A percentile compares a stretch with the other conserved stretches of the same genome.
Evolutionary conservation across 2,797 vertebrate species (phyloP).

Genomic region (Phyllotis vaccarum): DNA sequence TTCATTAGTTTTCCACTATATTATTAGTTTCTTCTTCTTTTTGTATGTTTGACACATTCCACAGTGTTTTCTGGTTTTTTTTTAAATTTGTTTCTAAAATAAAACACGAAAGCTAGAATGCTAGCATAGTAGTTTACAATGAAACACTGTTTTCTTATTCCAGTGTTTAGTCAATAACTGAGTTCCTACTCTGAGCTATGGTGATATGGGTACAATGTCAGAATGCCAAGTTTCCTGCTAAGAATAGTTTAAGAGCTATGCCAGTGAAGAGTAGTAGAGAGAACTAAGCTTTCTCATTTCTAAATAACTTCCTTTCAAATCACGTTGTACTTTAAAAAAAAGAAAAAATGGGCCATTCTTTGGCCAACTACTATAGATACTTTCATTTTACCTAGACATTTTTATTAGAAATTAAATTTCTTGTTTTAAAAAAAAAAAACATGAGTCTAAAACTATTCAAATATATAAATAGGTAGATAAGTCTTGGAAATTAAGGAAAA

Average conservation of each 20-base stretch:
- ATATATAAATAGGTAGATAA: not conserved
- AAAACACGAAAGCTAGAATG: constrained; percentile 55
- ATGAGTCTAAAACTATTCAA: constrained; percentile 30
- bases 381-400: constrained; percentile 51
- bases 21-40: not conserved
- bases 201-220: constrained; percentile 49
- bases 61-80: not conserved
- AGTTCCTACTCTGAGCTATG: constrained; percentile 44
- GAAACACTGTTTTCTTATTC: constrained; percentile 53
- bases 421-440: constrained; percentile 48
- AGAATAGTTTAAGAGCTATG: constrained; percentile 65
- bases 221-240: constrained; percentile 66
- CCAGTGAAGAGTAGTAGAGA: constrained; percentile 11
- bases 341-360: not conserved
- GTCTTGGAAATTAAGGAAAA: constrained; percentile 3
- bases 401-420: constrained; percentile 51
- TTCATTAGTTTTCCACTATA: constrained; percentile 10
- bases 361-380: not conserved
- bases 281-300: constrained; percentile 29
- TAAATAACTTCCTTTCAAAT: constrained; percentile 60
- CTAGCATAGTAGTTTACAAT: constrained; percentile 34
- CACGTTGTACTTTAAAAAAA: constrained; percentile 16
- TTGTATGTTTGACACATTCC: constrained; percentile 35
- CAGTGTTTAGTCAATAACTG: constrained; percentile 22
- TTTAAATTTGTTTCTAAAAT: constrained; percentile 18